A percentile compares a stretch with the other conserved stretches of the same genome.
Conservation (phyloP, 2,113 vertebrate genomes). For the Leptocoma aspasia region DNA sequence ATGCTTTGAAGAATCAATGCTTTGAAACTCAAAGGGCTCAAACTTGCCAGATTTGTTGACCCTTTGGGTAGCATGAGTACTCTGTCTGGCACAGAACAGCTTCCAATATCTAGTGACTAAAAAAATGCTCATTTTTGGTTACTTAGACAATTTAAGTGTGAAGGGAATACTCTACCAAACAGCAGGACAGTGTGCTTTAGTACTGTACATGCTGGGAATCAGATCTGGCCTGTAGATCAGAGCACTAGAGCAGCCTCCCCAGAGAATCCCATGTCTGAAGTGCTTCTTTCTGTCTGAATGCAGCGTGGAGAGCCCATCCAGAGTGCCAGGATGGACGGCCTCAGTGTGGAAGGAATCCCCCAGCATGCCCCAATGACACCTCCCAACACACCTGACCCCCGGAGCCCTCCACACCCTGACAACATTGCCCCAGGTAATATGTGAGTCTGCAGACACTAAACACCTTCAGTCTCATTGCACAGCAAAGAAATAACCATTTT, state of each 20-base stretch:
- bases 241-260: not conserved
- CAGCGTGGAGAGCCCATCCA: conserved; percentile 71
- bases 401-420: conserved; percentile 78
- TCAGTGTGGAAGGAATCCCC: conserved; percentile 55
- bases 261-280: not conserved
- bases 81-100: not conserved
- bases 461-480: not conserved
- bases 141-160: not conserved
- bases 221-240: not conserved
- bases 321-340: conserved; percentile 52
- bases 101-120: not conserved
- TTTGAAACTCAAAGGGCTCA: not conserved
- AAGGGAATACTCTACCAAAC: not conserved
- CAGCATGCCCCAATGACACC: conserved; percentile 72
- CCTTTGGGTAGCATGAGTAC: not conserved
- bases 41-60: not conserved
- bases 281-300: conserved; percentile 32
- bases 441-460: too few species aligned
- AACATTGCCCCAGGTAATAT: conserved; percentile 87
- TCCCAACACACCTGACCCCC: conserved; percentile 74
- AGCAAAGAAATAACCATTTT: not conserved
- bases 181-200: not conserved
- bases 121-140: not conserved
- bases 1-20: not conserved
- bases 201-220: not conserved